phyloP scores from a whole-genome alignment of 2,888 invertebrate genomes.

The Troides helena region DNA sequence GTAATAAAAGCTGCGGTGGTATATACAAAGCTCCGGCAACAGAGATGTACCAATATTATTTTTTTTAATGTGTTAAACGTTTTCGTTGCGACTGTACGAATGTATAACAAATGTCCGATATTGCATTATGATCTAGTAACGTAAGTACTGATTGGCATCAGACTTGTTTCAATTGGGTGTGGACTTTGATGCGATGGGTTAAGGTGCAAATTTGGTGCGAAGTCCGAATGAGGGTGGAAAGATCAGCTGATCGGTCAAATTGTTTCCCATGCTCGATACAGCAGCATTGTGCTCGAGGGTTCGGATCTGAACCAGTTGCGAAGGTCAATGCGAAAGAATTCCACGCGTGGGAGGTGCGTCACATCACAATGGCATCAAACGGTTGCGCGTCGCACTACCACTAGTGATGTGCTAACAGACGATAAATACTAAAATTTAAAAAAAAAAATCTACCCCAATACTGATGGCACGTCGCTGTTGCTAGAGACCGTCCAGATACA shows the following conservation, averaged over 20 bases:
- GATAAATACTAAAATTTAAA: too few species aligned
- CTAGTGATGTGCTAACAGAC: slow-evolving; percentile 8
- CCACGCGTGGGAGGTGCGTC: slow-evolving; percentile 42
- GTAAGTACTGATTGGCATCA: background rate
- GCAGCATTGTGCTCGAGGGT: slow-evolving; percentile 34
- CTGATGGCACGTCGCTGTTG: too few species aligned
- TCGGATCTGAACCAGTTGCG: slow-evolving; percentile 36
- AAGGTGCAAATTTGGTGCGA: background rate
- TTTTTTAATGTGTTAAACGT: background rate
- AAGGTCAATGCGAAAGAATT: slow-evolving; percentile 51
- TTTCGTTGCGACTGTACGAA: slow-evolving; percentile 20
- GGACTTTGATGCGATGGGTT: background rate
- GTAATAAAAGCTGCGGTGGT: too few species aligned
- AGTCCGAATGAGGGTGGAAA: background rate
- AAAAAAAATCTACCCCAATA: too few species aligned
- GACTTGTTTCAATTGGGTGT: too few species aligned
- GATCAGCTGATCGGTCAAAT: background rate
- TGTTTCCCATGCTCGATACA: slow-evolving; percentile 30
- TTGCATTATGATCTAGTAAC: slow-evolving; percentile 21
- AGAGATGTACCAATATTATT: too few species aligned
- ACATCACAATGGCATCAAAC: slow-evolving; percentile 30
- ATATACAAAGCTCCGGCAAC: too few species aligned
- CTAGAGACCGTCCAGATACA: too few species aligned
- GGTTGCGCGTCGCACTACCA: slow-evolving; percentile 25
- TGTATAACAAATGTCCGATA: slow-evolving; percentile 28